A percentile compares a stretch with the other conserved stretches of the same genome.
phyloP scores from a whole-genome alignment of 2,888 invertebrate genomes.

The Phorcus lineatus region DNA sequence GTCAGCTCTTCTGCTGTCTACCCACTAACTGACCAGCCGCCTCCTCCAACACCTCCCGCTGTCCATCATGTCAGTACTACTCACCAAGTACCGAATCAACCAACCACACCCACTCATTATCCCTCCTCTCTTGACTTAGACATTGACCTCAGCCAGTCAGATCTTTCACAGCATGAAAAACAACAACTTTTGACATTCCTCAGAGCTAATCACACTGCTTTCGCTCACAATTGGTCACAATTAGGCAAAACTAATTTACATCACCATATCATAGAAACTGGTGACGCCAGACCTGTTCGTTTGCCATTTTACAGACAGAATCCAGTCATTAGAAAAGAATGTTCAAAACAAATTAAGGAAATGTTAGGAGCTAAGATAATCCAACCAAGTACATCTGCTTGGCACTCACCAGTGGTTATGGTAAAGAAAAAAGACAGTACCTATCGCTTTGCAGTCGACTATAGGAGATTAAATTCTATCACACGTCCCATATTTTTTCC shows the following conservation, averaged over 20 bases:
- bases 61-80: background rate
- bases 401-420: slow-evolving; percentile 27
- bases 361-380: background rate
- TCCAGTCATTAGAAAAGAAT: background rate
- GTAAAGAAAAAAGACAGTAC: slow-evolving; percentile 27
- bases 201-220: background rate
- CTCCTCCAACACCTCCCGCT: background rate
- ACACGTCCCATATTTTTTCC: slow-evolving; percentile 25
- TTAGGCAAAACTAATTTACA: background rate
- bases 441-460: slow-evolving; percentile 33
- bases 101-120: background rate
- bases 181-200: background rate
- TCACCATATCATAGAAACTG: slow-evolving; percentile 9
- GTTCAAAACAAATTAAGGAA: background rate
- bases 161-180: background rate
- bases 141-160: slow-evolving; percentile 3
- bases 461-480: slow-evolving; percentile 26
- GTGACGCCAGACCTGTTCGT: background rate
- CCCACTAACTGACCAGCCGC: background rate
- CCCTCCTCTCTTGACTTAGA: background rate
- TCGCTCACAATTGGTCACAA: slow-evolving; percentile 21
- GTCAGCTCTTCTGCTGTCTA: background rate
- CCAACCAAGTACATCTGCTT: background rate
- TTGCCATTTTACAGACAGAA: background rate
- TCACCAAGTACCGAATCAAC: too few relatives aligned